phyloP scores from a whole-genome alignment of 2,888 invertebrate species.

The Scrobipalpa atriplicella region DNA sequence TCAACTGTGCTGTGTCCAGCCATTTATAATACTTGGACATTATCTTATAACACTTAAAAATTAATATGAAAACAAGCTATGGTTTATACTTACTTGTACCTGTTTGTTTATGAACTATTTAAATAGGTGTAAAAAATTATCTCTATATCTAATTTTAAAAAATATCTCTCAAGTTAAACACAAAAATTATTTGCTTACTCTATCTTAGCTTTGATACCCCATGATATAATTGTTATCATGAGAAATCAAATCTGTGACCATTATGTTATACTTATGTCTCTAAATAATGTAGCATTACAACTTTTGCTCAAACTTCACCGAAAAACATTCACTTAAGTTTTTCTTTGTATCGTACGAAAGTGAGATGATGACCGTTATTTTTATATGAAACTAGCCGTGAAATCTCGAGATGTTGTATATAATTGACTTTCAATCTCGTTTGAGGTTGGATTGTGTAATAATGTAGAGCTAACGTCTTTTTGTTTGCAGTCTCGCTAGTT shows the following conservation, averaged over 20 bases:
- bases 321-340: not conserved
- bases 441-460: constrained; percentile 23
- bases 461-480: not conserved
- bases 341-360: constrained; percentile 35
- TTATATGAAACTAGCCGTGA: constrained; percentile 39
- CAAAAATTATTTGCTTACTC: no score
- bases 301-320: not conserved
- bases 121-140: no score
- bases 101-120: no score
- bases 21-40: not conserved
- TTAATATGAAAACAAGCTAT: no score
- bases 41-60: not conserved
- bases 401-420: constrained; percentile 34
- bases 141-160: no score
- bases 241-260: no score
- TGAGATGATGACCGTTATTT: constrained; percentile 44
- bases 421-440: constrained; percentile 52
- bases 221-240: no score
- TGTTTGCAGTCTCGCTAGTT: not conserved
- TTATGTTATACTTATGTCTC: no score
- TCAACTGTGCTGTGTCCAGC: not conserved
- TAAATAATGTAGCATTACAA: not conserved
- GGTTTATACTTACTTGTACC: no score
- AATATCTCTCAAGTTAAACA: no score
- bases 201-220: no score